phyloP scores from a whole-genome alignment of 2,113 vertebrate species.

The Xyrauchen texanus region DNA sequence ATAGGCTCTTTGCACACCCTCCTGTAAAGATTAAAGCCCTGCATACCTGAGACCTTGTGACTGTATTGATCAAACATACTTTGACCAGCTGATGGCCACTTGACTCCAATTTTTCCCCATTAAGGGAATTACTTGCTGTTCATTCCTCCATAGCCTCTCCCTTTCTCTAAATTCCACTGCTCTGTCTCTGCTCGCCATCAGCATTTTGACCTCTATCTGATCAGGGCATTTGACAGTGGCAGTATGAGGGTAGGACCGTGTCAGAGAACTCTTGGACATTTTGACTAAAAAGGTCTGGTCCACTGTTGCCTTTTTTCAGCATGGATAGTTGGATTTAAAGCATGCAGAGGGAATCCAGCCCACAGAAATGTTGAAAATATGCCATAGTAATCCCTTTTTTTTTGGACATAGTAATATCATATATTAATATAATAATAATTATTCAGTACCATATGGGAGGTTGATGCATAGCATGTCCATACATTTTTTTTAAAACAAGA shows the following conservation, averaged over 20 bases:
- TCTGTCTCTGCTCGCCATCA: slow-evolving; percentile 16
- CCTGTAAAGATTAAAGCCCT: slow-evolving; percentile 64
- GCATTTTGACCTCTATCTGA: not conserved
- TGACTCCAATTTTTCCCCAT: slow-evolving; percentile 82
- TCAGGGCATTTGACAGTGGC: not conserved
- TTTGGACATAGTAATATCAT: too few relatives aligned
- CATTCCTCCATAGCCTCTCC: slow-evolving; percentile 55
- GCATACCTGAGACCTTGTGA: slow-evolving; percentile 88
- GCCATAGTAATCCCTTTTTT: not conserved
- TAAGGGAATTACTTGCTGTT: slow-evolving; percentile 68
- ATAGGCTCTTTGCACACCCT: slow-evolving; percentile 23
- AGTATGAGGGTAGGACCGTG: not conserved
- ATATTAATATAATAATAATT: too few relatives aligned
- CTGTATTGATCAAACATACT: slow-evolving; percentile 80
- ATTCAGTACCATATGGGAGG: too few relatives aligned
- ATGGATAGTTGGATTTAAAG: not conserved
- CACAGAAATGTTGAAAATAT: not conserved
- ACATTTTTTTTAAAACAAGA: too few relatives aligned
- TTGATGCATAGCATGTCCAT: not conserved
- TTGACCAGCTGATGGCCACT: slow-evolving; percentile 88
- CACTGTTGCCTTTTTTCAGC: too few relatives aligned
- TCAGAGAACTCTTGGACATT: not conserved
- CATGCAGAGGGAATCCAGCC: too few relatives aligned
- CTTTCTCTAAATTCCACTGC: slow-evolving; percentile 15
- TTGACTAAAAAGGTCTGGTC: too few relatives aligned